A percentile compares a stretch with the other conserved stretches of the same genome.
Evolutionary conservation across 2,888 invertebrate species (phyloP).

Genomic region (Eubasilissa splendida): DNA sequence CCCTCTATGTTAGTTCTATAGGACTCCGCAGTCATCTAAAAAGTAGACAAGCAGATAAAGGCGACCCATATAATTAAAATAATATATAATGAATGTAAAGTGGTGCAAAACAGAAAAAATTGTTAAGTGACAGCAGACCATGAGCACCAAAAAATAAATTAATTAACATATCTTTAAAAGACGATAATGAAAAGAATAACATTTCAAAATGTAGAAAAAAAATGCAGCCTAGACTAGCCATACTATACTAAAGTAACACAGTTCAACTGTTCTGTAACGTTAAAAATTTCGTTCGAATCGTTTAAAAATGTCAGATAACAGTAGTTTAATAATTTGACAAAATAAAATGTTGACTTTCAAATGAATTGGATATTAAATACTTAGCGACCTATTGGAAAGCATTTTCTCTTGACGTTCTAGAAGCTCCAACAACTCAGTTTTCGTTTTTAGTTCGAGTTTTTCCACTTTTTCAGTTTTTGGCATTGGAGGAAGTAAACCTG

Average conservation of each 20-base stretch:
- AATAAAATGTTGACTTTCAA: conserved; percentile 54
- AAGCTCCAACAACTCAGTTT: conserved; percentile 71
- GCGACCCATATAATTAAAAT: too few relatives aligned
- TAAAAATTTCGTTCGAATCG: conserved; percentile 15
- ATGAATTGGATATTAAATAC: too few relatives aligned
- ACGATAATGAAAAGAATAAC: too few relatives aligned
- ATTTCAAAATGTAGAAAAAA: background rate
- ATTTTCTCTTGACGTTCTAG: conserved; percentile 74
- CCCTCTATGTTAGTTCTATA: too few relatives aligned
- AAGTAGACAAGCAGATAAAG: too few relatives aligned
- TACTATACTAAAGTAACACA: background rate
- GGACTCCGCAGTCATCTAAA: too few relatives aligned
- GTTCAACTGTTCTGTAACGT: background rate
- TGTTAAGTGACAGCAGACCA: too few relatives aligned
- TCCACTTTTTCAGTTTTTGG: conserved; percentile 73
- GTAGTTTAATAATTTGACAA: background rate
- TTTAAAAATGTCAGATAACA: background rate
- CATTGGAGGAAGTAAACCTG: conserved; percentile 67
- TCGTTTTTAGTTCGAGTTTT: conserved; percentile 68
- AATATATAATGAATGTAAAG: too few relatives aligned
- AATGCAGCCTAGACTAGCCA: too few relatives aligned
- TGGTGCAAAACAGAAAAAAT: too few relatives aligned
- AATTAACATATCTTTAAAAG: too few relatives aligned
- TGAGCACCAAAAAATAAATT: too few relatives aligned
- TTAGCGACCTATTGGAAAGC: conserved; percentile 65